Evolutionary conservation across 1,140 invertebrate species (phyloP).

Genomic region (Drosophila lini): DNA sequence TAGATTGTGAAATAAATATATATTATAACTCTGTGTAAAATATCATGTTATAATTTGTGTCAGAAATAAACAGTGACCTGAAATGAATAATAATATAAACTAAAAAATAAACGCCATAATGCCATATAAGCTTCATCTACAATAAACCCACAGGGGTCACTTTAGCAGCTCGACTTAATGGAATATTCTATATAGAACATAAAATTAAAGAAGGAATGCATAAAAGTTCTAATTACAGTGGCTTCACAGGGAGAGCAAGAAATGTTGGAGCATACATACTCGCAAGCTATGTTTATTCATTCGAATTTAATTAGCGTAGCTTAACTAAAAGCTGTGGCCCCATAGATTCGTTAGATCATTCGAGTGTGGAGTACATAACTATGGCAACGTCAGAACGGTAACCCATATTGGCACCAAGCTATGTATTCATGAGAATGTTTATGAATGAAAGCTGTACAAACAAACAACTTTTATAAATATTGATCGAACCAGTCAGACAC

Average conservation of each 20-base stretch:
- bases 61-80: background rate
- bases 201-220: background rate
- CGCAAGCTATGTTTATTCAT: constrained; percentile 21
- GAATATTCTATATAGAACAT: background rate
- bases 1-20: background rate
- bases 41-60: background rate
- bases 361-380: constrained; percentile 1
- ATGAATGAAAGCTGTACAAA: constrained; percentile 23
- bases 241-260: background rate
- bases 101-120: no score
- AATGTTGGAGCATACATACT: background rate
- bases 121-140: no score
- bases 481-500: background rate
- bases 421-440: background rate
- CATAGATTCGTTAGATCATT: constrained; percentile 5
- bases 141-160: background rate
- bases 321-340: constrained; percentile 30
- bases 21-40: background rate
- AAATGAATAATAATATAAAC: background rate
- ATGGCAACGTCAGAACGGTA: constrained; percentile 5
- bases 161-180: background rate
- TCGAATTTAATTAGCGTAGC: constrained; percentile 38
- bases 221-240: background rate
- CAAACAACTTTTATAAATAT: constrained; percentile 7
- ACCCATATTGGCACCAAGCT: constrained; percentile 1